phyloP scores from a whole-genome alignment of 2,113 vertebrate genomes.

The Ptyas mucosa region DNA sequence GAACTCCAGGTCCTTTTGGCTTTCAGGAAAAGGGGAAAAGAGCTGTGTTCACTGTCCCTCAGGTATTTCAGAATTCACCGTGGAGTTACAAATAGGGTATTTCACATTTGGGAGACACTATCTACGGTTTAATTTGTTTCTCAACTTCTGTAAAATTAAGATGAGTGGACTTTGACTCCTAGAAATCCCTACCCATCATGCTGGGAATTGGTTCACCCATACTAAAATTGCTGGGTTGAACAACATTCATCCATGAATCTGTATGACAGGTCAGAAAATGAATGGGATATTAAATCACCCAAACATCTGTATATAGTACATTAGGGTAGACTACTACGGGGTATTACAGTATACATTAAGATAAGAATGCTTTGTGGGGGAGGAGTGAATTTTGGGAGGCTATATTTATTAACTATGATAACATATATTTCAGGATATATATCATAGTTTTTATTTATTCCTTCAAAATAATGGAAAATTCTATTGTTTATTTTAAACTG shows the following conservation, averaged over 20 bases:
- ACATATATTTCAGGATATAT: neutral
- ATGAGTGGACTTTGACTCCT: neutral
- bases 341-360: neutral
- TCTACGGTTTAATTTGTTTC: constrained; percentile 2
- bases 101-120: neutral
- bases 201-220: neutral
- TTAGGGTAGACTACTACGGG: neutral
- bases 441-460: neutral
- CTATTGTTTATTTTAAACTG: neutral
- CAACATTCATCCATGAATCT: neutral
- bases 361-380: neutral
- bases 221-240: neutral
- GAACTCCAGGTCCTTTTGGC: neutral
- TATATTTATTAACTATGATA: neutral
- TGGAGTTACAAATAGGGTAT: neutral
- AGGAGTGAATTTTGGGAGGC: neutral
- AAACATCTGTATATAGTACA: neutral
- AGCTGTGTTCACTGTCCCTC: neutral
- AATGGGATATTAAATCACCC: neutral
- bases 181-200: neutral
- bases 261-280: neutral
- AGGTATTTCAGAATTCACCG: neutral
- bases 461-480: neutral
- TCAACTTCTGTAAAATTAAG: neutral
- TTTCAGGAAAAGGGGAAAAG: neutral